Evolutionary conservation across 2,113 vertebrate species (phyloP), one percentile per base, ranked within the genome.

Genomic region (Gallinago undulata): DNA sequence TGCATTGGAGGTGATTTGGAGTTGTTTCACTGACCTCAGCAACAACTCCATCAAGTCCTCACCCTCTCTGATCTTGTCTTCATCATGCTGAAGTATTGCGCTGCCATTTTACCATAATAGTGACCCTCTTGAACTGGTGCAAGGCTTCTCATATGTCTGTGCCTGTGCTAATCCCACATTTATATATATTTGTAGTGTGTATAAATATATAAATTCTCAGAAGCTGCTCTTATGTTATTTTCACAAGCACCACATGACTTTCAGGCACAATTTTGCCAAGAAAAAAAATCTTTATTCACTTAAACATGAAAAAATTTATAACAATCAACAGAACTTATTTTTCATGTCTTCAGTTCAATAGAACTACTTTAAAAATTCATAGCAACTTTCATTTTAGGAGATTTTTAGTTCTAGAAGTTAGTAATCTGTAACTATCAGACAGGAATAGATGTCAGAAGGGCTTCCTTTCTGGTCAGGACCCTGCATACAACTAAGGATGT

Each of bases 21-120:
- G 57, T 81, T 90, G 21, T 57, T 80, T 84, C 60, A 60, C 47
- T 93, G 88, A 88, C 87, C 94, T 84, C 35, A 84, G 72, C 79
- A 70, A 31, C 48, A 66, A 37, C 48, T 75, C 67, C 21, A 62
- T 86, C 64, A 82, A 47, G 33, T 22, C 19, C 48, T 77, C 1
- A 0, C 33, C 30, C 64, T 72, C 35, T 64, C 68, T 55, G n/a
- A 56, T 79, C 57, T 60, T 87, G 33, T 79, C 35, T 77, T 81
- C 45, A 64, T 45, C 13, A 1, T 5, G 2, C 0, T 37, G 37
- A 73, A 87, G 55, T 22, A 31, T 2, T 31, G 24, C 59, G n/a
- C 18, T 74, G 27, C 43, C 21, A n/a, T 60, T 93, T 70, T 47
- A 25, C 45, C 9, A 1, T 60, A 41, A 9, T 3, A 51, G 19